Evolutionary conservation across 2,113 vertebrate species (phyloP).

Genomic region (Anarhynchus alexandrinus): DNA sequence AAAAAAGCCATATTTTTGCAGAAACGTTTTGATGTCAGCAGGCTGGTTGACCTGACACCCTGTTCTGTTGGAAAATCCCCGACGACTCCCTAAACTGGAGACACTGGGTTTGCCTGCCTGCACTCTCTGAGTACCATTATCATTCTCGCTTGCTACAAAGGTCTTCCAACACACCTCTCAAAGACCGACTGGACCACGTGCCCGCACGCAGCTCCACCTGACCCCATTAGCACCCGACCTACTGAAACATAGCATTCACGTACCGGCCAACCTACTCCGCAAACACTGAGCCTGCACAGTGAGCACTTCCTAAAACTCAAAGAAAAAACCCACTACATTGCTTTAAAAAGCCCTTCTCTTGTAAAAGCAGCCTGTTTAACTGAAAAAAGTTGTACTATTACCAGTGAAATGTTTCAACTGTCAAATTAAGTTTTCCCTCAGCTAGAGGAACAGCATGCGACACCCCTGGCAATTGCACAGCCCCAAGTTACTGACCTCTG

Average conservation of each 20-base stretch:
- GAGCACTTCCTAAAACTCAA: neutral
- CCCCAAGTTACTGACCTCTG: neutral
- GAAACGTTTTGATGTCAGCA: neutral
- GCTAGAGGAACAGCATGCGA: neutral
- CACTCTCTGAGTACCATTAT: neutral
- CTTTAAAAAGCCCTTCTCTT: neutral
- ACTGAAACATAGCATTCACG: neutral
- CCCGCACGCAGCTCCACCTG: accelerated
- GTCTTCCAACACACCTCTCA: neutral
- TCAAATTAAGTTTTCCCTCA: neutral
- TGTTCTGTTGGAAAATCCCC: neutral
- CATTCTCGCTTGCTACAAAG: neutral
- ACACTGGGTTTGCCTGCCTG: neutral
- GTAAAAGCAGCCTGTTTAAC: neutral
- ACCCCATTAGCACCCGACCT: neutral
- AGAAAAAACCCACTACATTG: neutral
- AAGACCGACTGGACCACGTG: neutral
- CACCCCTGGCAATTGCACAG: neutral
- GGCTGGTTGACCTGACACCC: neutral
- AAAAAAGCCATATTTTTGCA: neutral
- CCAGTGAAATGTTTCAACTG: neutral
- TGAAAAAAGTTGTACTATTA: neutral
- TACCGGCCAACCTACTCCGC: neutral
- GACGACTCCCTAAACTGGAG: neutral
- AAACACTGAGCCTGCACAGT: neutral